Percentiles rank a stretch among this genome's conserved stretches.
Conservation (phyloP, 1,140 invertebrate genomes). For the Parapsyche elsis region DNA sequence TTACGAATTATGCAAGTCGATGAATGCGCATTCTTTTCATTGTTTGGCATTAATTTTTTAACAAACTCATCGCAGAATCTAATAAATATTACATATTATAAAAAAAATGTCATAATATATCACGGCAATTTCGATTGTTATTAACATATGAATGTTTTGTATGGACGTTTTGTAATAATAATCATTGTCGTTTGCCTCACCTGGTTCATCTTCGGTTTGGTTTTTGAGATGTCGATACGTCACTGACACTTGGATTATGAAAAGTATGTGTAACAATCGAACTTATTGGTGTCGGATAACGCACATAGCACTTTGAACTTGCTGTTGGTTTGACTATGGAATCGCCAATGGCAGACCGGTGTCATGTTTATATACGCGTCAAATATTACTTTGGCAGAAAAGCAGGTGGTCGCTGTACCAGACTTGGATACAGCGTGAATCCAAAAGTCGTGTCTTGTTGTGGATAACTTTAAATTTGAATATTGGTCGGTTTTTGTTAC, state of each 20-base stretch:
- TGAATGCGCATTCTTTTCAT: no score
- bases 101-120: no score
- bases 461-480: not conserved
- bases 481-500: no score
- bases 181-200: not conserved
- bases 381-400: conserved; percentile 38
- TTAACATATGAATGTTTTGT: no score
- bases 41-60: no score
- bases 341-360: conserved; percentile 28
- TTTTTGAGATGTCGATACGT: not conserved
- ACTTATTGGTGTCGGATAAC: conserved; percentile 8
- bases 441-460: not conserved
- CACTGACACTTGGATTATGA: conserved; percentile 3
- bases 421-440: not conserved
- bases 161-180: not conserved
- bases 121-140: no score
- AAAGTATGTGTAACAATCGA: not conserved
- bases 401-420: conserved; percentile 7
- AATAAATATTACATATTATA: no score
- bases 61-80: no score
- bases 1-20: no score
- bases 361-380: conserved; percentile 50
- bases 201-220: not conserved
- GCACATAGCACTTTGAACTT: conserved; percentile 44
- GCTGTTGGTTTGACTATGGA: conserved; percentile 34